Base-by-base conservation (phyloP, 2,113 vertebrate species). In the Sinocyclocheilus grahami region DNA sequence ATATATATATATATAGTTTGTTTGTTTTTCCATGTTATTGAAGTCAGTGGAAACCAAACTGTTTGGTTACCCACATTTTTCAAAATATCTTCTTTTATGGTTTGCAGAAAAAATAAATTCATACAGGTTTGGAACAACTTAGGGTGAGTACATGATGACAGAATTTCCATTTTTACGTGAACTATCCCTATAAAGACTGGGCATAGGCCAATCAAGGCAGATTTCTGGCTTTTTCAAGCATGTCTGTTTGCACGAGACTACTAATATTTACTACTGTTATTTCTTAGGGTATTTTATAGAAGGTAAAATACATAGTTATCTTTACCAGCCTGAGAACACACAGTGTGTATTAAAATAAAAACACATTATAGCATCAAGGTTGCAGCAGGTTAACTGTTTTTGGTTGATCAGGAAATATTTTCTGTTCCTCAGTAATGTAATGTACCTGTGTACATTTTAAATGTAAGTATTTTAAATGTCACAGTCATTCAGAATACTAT, bases 341-440 rank as follows among this genome's bases (percentile, higher is more conserved):
- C 11, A 51, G 48, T 48, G 10, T 11, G 39, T 7, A 39, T 11
- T 11, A 48, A 48, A 48, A 48, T 48, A 6, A 39, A 39, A 6
- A 42, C 7, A 42, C 13, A 33, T 33, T 3, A 9, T 42, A 42
- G 1, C 8, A 42, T 42, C 42, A 7, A 24, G 72, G 78, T 85
- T 82, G n/a, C 51, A 67, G 30, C 65, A 30, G 84, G 80, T 87
- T 85, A 62, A 81, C 81, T 83, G 33, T 24, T 58, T 80, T 81
- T 75, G 55, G 58, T 79, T 4, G 37, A 79, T 84, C 37, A 80
- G 24, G 18, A 84, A 48, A 39, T 18, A 55, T 39, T 22, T 14
- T 51, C 76, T 80, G 65, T 83, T 63, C 82, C 67, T 76, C 2
- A 18, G 13, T 53, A 33, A 51, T 78, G 18, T 79, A 22, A 60